Evolutionary conservation across 1,140 invertebrate species (phyloP), one percentile per base, ranked within the genome.

Genomic region (Ylistrum balloti): DNA sequence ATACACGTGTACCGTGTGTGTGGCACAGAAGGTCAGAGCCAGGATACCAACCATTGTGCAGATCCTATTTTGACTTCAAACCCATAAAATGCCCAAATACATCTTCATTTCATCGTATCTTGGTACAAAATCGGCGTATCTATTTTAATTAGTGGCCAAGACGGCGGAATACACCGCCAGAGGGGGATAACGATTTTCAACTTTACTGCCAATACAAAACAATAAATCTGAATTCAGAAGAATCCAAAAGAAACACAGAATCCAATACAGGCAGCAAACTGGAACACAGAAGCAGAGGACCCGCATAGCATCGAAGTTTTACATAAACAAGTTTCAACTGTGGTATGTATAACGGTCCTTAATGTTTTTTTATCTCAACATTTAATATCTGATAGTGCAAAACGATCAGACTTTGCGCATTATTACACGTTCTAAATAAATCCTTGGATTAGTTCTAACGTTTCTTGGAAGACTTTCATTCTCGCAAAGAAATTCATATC

Each of bases 71-170:
- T 74, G 56, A 74, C 56, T 74, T 74, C 56, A 74, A 74, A 74
- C 56, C 56, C 56, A 74, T 74, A 28, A 74, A 74, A 74, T 74
- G 15, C 45, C 56, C 56, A n/a, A 74, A 74, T 74, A n/a, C 56
- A 28, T 74, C 56, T 74, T 28, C 56, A 74, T 74, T 28, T 28
- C 56, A 74, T 74, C 17, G 56, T 74, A 28, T 74, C 56, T 74
- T 28, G 56, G 56, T 74, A 74, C 22, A 74, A 74, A 74, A 28
- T 74, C 22, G 56, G 56, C 22, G 28, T 74, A 74, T 74, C 56
- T 74, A 74, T 74, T 74, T 74, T 74, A 74, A 74, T 74, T 74
- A 74, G 56, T 74, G 56, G 56, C 56, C 56, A 74, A n/a, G 22
- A 74, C n/a, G 5, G 56, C 56, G 28, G 56, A n/a, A 17, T 3